These are phyloP conservation scores for Orthonevra nobilis DNA, from an alignment of 2,888 invertebrate genomes.

Conservation along the genomic window DNA sequence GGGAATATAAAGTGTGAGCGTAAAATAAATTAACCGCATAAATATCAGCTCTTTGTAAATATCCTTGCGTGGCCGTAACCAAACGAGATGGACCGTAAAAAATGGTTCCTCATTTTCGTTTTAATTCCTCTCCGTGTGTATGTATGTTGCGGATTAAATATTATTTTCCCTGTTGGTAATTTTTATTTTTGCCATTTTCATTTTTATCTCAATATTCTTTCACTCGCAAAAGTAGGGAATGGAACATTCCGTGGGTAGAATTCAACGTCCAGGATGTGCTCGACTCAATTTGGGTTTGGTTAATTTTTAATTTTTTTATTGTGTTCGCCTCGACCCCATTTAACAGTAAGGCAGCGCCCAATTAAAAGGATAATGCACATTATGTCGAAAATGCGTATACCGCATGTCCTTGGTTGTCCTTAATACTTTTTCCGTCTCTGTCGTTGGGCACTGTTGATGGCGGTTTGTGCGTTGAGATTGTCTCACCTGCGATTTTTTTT, in stretches of 20 bases:
- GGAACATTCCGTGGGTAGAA: background rate
- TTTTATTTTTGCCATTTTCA: conserved; percentile 20
- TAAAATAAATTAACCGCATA: conserved; percentile 62
- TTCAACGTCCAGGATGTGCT: background rate
- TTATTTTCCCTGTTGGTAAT: conserved; percentile 2
- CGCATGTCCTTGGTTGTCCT: conserved; percentile 10
- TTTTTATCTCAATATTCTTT: conserved; percentile 35
- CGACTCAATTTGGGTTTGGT: conserved; percentile 14
- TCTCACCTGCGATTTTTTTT: background rate
- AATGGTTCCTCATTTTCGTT: conserved; percentile 29
- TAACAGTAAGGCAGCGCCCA: conserved; percentile 31
- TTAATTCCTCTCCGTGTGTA: conserved; percentile 11
- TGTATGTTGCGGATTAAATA: conserved; percentile 40
- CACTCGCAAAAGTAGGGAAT: background rate
- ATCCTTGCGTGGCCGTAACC: conserved; percentile 9
- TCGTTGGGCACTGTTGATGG: no score
- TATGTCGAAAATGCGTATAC: conserved; percentile 33
- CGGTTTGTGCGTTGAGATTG: no score
- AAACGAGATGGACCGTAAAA: conserved; percentile 46
- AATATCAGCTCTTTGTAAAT: conserved; percentile 39
- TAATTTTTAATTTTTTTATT: conserved; percentile 1
- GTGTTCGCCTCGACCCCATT: conserved; percentile 6
- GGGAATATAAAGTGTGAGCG: conserved; percentile 26
- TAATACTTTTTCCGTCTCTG: background rate
- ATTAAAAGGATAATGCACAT: conserved; percentile 58